These are phyloP conservation scores for Onychostoma macrolepis DNA, from an alignment of 2,113 vertebrate genomes.

Conservation along the genomic window DNA sequence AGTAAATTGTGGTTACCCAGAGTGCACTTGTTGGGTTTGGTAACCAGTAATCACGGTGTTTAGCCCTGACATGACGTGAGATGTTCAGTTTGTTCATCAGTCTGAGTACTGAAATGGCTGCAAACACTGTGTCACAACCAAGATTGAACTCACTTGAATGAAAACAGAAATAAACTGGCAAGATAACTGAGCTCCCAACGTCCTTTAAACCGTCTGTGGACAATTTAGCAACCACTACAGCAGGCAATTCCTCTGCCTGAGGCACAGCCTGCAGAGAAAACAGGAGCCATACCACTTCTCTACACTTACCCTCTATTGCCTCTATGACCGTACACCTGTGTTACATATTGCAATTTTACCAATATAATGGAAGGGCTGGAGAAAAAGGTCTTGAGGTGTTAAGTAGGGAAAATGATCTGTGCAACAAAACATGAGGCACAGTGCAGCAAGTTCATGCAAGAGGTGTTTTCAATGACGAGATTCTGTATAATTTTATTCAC, in stretches of 20 bases:
- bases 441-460: background rate
- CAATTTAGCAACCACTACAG: slow-evolving; percentile 53
- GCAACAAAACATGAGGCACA: background rate
- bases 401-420: background rate
- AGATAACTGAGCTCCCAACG: background rate
- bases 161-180: slow-evolving; percentile 53
- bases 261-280: slow-evolving; percentile 56
- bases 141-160: slow-evolving; percentile 64
- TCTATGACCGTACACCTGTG: slow-evolving; percentile 1
- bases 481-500: background rate
- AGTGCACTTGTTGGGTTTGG: slow-evolving; percentile 64
- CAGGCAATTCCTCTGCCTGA: slow-evolving; percentile 51
- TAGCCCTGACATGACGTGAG: slow-evolving; percentile 62
- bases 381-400: background rate
- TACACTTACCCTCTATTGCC: slow-evolving; percentile 32
- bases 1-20: slow-evolving; percentile 67
- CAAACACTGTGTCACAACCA: slow-evolving; percentile 68
- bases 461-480: background rate
- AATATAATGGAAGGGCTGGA: background rate
- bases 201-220: slow-evolving; percentile 51
- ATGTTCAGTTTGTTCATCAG: slow-evolving; percentile 68
- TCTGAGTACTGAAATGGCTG: slow-evolving; percentile 73
- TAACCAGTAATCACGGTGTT: slow-evolving; percentile 75
- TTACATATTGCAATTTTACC: background rate
- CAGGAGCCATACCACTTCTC: background rate